Evolutionary conservation across 2,888 invertebrate species (phyloP).

Genomic region (Diogma glabrata): DNA sequence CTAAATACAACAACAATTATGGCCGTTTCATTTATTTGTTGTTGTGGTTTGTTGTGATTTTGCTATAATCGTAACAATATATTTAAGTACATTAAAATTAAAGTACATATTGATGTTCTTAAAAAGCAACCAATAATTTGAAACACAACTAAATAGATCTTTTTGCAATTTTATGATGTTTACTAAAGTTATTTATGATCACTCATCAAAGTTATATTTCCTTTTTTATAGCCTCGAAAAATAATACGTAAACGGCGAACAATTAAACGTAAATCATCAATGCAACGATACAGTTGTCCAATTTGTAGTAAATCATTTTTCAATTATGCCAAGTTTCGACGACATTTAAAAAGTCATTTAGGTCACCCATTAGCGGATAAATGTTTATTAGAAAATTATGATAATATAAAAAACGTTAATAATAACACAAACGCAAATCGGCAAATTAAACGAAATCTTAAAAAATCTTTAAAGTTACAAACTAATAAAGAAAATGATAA

Average conservation of each 20-base stretch:
- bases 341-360: slow-evolving; percentile 1
- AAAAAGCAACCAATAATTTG: too few relatives aligned
- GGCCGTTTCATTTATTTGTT: too few relatives aligned
- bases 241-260: neutral
- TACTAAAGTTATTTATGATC: too few relatives aligned
- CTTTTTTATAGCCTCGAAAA: too few relatives aligned
- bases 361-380: slow-evolving; percentile 3
- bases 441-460: neutral
- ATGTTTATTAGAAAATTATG: neutral
- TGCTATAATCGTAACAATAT: too few relatives aligned
- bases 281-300: neutral
- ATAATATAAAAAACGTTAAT: neutral
- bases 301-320: slow-evolving; percentile 7
- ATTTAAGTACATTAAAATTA: too few relatives aligned
- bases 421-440: neutral
- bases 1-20: too few relatives aligned
- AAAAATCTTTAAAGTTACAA: slow-evolving; percentile 8
- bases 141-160: too few relatives aligned
- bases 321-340: neutral
- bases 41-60: too few relatives aligned
- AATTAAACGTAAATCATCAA: neutral
- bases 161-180: too few relatives aligned
- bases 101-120: too few relatives aligned
- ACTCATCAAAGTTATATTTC: too few relatives aligned
- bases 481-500: slow-evolving; percentile 14